Evolutionary conservation across 2,797 vertebrate species (phyloP).

Genomic region (Uromys caudimaculatus): DNA sequence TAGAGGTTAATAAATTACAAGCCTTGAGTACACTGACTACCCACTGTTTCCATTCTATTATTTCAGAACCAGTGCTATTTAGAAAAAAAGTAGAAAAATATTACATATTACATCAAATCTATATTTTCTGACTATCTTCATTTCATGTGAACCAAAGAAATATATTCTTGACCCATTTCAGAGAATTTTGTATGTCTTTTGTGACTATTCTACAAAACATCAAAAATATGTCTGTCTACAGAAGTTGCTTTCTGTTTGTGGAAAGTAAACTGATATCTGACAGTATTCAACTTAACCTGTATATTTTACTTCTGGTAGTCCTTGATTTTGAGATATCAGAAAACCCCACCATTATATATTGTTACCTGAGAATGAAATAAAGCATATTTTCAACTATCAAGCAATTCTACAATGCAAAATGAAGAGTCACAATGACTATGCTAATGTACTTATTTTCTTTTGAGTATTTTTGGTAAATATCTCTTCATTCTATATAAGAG

Average conservation of each 20-base stretch:
- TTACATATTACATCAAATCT: too few relatives aligned
- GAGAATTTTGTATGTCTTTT: not conserved
- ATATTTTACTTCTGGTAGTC: not conserved
- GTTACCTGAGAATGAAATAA: not conserved
- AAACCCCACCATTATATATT: not conserved
- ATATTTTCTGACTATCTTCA: not conserved
- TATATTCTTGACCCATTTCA: accelerated
- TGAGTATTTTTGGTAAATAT: not conserved
- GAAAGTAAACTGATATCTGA: not conserved
- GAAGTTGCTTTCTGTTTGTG: not conserved
- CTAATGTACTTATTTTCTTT: too few relatives aligned
- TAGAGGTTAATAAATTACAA: not conserved
- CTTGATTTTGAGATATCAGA: not conserved
- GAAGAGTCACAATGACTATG: not conserved
- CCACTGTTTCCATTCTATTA: not conserved
- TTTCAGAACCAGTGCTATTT: not conserved
- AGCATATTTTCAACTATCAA: not conserved
- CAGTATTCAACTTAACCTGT: not conserved
- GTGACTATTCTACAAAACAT: not conserved
- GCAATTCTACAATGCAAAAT: not conserved
- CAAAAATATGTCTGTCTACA: not conserved
- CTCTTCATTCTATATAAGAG: not conserved
- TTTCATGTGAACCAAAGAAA: not conserved
- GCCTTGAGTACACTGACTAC: not conserved
- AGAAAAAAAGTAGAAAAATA: not conserved